Evolutionary conservation across 1,140 invertebrate genomes (phyloP).

Genomic region (Eciton burchellii): DNA sequence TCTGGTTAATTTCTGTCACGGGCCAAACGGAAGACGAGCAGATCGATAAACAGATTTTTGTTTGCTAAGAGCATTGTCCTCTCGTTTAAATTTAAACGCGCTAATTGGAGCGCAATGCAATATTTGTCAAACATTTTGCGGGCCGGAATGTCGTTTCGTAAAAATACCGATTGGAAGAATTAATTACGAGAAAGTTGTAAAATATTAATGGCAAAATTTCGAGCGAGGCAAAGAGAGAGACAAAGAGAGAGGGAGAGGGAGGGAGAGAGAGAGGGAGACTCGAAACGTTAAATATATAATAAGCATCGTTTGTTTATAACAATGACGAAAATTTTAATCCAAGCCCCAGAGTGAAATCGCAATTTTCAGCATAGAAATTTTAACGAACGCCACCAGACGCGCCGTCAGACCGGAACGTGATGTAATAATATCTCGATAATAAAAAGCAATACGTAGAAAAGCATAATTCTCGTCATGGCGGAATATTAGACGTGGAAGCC

Average conservation of each 20-base stretch:
- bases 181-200: neutral
- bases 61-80: constrained; percentile 18
- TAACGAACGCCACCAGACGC: neutral
- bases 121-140: constrained; percentile 40
- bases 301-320: too few species aligned
- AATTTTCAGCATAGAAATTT: too few species aligned
- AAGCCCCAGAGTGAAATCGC: too few species aligned
- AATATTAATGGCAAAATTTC: constrained; percentile 29
- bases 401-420: neutral
- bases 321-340: too few species aligned
- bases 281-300: neutral
- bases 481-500: constrained; percentile 11
- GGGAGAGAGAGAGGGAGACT: neutral
- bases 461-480: constrained; percentile 37
- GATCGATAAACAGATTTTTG: constrained; percentile 47
- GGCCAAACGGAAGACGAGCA: neutral
- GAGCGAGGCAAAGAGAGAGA: neutral
- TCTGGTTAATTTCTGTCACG: constrained; percentile 5
- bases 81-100: constrained; percentile 31
- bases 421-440: constrained; percentile 4
- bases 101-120: constrained; percentile 1
- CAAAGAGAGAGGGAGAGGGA: neutral
- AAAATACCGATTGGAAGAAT: neutral
- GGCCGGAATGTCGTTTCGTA: neutral
- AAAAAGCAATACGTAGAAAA: neutral